These are phyloP conservation scores for Rhinoderma darwinii DNA, from an alignment of 2,113 vertebrate species.

Conservation along the genomic window DNA sequence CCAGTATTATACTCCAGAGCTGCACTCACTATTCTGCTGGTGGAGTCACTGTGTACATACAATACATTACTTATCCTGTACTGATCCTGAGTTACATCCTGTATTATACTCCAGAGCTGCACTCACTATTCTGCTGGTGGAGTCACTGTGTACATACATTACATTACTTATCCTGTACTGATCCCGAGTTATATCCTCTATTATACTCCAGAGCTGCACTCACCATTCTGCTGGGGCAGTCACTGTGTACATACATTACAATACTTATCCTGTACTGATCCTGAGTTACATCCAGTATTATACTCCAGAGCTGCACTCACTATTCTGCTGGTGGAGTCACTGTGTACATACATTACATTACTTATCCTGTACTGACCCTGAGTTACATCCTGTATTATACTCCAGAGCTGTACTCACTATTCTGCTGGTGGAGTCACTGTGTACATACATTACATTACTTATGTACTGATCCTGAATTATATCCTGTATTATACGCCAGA, in stretches of 20 bases:
- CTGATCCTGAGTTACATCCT: too few relatives aligned
- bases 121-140: constrained; percentile 5
- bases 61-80: neutral
- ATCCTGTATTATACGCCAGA: neutral
- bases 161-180: neutral
- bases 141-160: too few relatives aligned
- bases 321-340: too few relatives aligned
- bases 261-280: neutral
- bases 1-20: constrained; percentile 5
- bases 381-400: neutral
- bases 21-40: constrained; percentile 7
- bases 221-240: neutral
- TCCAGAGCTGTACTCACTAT: constrained; percentile 8
- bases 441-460: neutral
- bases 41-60: neutral
- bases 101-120: neutral
- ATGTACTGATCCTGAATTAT: too few relatives aligned
- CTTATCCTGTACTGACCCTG: neutral
- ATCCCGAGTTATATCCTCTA: too few relatives aligned
- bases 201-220: constrained; percentile 7
- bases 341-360: neutral
- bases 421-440: neutral
- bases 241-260: neutral
- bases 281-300: too few relatives aligned
- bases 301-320: neutral